Evolutionary conservation across 2,797 vertebrate species (phyloP).

Genomic region (Vultur gryphus): DNA sequence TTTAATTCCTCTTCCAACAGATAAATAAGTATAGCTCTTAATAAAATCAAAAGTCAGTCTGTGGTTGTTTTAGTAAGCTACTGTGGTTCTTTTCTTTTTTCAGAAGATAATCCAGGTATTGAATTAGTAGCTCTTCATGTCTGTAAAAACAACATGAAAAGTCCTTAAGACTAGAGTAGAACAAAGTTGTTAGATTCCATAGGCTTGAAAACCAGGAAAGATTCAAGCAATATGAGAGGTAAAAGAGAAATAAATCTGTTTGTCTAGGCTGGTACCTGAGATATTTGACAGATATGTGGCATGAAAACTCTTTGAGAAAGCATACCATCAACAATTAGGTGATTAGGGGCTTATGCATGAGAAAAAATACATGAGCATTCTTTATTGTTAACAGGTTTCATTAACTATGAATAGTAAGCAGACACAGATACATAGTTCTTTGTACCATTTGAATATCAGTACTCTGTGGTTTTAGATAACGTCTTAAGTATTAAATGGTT

Average conservation of each 20-base stretch:
- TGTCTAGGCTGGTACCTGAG: not conserved
- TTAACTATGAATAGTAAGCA: not conserved
- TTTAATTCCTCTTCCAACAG: not conserved
- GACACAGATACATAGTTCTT: not conserved
- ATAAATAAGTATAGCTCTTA: not conserved
- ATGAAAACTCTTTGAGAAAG: not conserved
- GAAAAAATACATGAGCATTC: not conserved
- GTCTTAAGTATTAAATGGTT: not conserved
- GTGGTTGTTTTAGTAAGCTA: not conserved
- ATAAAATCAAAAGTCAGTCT: not conserved
- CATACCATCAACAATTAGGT: not conserved
- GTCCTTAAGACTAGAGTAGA: not conserved
- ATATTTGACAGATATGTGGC: not conserved
- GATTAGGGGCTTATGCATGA: not conserved
- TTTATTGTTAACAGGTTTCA: not conserved
- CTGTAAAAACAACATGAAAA: not conserved
- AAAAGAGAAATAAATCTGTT: not conserved
- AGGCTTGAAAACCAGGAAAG: not conserved
- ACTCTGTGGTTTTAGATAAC: not conserved
- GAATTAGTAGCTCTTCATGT: not conserved
- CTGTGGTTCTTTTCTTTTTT: not conserved
- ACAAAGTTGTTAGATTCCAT: not conserved
- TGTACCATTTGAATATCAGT: not conserved
- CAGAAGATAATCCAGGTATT: not conserved
- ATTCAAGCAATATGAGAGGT: not conserved